A percentile compares a stretch with the other conserved stretches of the same genome.
phyloP scores from a whole-genome alignment of 2,797 vertebrate species.

The Acrocephalus scirpaceus region DNA sequence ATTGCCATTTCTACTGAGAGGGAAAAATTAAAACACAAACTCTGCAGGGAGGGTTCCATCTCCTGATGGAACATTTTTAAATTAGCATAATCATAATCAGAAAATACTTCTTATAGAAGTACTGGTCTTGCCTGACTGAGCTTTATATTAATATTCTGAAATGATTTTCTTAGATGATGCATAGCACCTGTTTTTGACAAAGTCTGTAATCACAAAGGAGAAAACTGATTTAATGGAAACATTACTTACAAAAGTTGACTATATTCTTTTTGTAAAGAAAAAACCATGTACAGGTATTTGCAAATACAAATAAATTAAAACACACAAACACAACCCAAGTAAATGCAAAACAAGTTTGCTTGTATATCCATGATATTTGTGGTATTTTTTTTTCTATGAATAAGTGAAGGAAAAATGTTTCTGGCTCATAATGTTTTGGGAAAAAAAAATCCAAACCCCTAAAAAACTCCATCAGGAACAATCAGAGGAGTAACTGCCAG shows the following conservation, averaged over 20 bases:
- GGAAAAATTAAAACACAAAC: not conserved
- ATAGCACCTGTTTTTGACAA: not conserved
- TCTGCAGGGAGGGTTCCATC: not conserved
- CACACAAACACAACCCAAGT: not conserved
- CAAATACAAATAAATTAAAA: not conserved
- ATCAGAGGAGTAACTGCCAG: not conserved
- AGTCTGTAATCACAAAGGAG: not conserved
- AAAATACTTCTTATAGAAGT: not conserved
- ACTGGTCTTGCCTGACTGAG: not conserved
- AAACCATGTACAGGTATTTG: not conserved
- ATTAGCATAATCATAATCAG: not conserved
- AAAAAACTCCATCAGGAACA: slow-evolving; percentile 35
- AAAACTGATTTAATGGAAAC: not conserved
- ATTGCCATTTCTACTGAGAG: not conserved
- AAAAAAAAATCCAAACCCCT: rapidly evolving
- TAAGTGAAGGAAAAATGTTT: slow-evolving; percentile 27
- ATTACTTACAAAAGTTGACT: not conserved
- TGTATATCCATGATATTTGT: not conserved
- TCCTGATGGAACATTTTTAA: not conserved
- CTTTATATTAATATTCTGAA: not conserved
- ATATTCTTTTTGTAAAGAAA: not conserved
- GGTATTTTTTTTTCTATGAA: slow-evolving; percentile 18
- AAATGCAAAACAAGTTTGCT: not conserved
- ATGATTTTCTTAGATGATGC: not conserved
- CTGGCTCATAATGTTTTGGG: not conserved